Conservation (phyloP, 2,888 invertebrate species). For the Campoletis raptor region DNA sequence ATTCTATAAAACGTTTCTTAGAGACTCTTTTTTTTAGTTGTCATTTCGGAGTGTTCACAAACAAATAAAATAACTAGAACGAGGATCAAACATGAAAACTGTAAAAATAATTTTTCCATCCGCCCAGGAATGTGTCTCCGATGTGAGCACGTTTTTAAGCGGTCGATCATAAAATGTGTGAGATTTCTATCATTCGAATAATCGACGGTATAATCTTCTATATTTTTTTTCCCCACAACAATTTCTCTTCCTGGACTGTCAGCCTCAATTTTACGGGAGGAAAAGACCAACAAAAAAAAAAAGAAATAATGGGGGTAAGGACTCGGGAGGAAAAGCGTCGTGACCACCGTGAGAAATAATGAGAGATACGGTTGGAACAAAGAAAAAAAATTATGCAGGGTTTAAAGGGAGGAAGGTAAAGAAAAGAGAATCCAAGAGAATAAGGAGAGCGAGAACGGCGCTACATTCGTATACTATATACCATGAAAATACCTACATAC, state of each 20-base stretch:
- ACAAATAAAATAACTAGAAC: too few species aligned
- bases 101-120: neutral
- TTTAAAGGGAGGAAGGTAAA: conserved; percentile 63
- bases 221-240: conserved; percentile 5
- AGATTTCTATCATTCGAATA: conserved; percentile 33
- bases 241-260: conserved; percentile 48
- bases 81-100: too few species aligned
- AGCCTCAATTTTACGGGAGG: conserved; percentile 72
- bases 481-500: conserved; percentile 10
- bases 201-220: conserved; percentile 22
- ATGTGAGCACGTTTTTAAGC: neutral
- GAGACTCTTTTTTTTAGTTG: too few species aligned
- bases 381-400: conserved; percentile 70
- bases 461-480: neutral
- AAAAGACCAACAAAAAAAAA: conserved; percentile 71
- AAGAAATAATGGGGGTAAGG: conserved; percentile 31
- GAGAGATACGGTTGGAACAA: conserved; percentile 64
- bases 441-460: conserved; percentile 46
- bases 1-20: too few species aligned
- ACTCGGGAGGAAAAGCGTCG: conserved; percentile 45
- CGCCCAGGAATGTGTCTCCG: conserved; percentile 1
- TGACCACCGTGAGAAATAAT: conserved; percentile 67
- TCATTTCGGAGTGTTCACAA: too few species aligned
- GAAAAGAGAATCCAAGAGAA: conserved; percentile 59
- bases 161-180: conserved; percentile 24